Evolutionary conservation across 2,797 vertebrate genomes (phyloP), one percentile per base, ranked within the genome.

Genomic region (Hydrocynus forskahlii): DNA sequence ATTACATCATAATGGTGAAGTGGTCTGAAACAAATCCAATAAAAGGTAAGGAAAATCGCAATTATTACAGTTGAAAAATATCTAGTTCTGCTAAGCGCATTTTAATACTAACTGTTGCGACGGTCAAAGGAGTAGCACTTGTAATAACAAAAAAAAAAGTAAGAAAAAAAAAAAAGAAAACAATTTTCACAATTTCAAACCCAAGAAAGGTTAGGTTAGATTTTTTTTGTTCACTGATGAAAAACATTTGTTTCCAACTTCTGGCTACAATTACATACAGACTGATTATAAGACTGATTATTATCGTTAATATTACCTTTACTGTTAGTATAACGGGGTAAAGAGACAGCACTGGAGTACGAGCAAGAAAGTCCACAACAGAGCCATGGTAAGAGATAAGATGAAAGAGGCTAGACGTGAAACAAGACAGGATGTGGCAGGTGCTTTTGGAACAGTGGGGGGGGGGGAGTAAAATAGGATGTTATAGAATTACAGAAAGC

Each of bases 61-160:
- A 94, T 94, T 85, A 85, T 93, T 93, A 95, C 94, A 94, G 91
- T 93, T 94, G 89, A 85, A 88, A 94, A 94, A 93, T 92, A 92
- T 94, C 93, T 95, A 95, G 89, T 92, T 92, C 90, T 89, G 92
- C 94, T 95, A 94, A 93, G 94, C 92, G 86, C 91, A 93, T 93
- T 91, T 93, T 92, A 93, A 91, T 93, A 93, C 93, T 94, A 95
- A 95, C 92, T 92, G 93, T 93, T 94, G 93, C 93, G 86, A 94
- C 93, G 93, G 93, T 94, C 93, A 92, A 93, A 94, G 92, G 92
- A 94, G 92, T 94, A 93, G 91, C 92, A 92, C 91, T 94, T 94
- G 92, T 92, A 91, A 92, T 90, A 93, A 94, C 92, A 93, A 91
- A 94, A 89, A 92, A 93, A 93, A 40, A 66, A 43, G 19, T 8